Percentiles rank a stretch among this genome's conserved stretches.
Evolutionary conservation across 2,888 invertebrate genomes (phyloP).

Genomic region (Andrena fulva): DNA sequence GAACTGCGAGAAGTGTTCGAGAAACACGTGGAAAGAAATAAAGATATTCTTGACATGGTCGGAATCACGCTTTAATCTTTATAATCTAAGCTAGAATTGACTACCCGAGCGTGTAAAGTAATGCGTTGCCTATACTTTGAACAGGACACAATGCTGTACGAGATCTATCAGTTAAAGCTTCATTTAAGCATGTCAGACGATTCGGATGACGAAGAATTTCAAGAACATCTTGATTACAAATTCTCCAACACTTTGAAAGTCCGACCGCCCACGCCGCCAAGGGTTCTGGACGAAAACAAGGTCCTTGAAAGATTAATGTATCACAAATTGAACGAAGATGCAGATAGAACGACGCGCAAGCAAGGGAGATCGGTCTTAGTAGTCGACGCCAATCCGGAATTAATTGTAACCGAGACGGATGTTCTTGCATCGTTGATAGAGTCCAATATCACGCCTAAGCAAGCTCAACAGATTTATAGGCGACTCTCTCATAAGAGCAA

Average conservation of each 20-base stretch:
- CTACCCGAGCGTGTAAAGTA: background rate
- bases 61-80: constrained; percentile 12
- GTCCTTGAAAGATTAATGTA: constrained; percentile 70
- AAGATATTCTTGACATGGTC: constrained; percentile 85
- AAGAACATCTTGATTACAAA: constrained; percentile 63
- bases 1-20: constrained; percentile 86
- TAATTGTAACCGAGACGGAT: constrained; percentile 77
- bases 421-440: constrained; percentile 79
- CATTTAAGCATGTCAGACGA: constrained; percentile 83
- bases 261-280: constrained; percentile 78
- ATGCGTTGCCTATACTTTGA: constrained; percentile 1
- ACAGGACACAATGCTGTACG: constrained; percentile 84
- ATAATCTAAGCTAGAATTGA: background rate
- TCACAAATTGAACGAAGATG: constrained; percentile 52
- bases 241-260: constrained; percentile 60
- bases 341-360: constrained; percentile 10
- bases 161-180: constrained; percentile 84
- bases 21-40: constrained; percentile 85
- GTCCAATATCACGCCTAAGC: constrained; percentile 76
- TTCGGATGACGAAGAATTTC: constrained; percentile 77
- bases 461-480: constrained; percentile 76
- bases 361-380: constrained; percentile 68
- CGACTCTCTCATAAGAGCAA: constrained; percentile 74
- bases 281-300: constrained; percentile 75
- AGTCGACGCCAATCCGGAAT: constrained; percentile 78